Percentiles rank a stretch among this genome's conserved stretches.
Conservation (phyloP, 1,140 invertebrate species). For the Diuraphis noxia region DNA sequence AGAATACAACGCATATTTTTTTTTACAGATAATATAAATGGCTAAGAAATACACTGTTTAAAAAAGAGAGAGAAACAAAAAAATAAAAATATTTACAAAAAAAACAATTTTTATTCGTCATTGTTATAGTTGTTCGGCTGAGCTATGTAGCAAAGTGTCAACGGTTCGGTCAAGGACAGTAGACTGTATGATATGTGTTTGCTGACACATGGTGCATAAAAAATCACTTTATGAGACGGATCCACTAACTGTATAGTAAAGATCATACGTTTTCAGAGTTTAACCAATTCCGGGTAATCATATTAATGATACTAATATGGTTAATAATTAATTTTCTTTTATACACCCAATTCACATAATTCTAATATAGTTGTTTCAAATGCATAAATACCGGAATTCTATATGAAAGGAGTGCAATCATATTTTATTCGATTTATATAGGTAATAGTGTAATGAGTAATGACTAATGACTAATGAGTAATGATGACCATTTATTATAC, state of each 20-base stretch:
- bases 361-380: background rate
- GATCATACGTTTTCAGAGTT: background rate
- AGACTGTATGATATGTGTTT: background rate
- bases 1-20: background rate
- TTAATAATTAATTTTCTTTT: background rate
- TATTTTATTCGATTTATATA: background rate
- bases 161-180: slow-evolving; percentile 28
- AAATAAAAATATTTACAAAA: slow-evolving; percentile 1
- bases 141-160: background rate
- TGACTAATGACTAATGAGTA: background rate
- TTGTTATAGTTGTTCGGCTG: slow-evolving; percentile 11
- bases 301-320: background rate
- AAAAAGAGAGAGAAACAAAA: background rate
- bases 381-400: background rate
- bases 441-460: background rate
- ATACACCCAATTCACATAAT: no score
- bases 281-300: background rate
- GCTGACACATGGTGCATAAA: background rate
- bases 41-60: background rate
- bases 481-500: background rate
- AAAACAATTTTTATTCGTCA: slow-evolving; percentile 11
- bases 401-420: background rate
- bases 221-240: background rate
- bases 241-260: background rate
- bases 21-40: background rate